Evolutionary conservation across 2,113 vertebrate genomes (phyloP), one percentile per base, ranked within the genome.

Genomic region (Thomomys bottae): DNA sequence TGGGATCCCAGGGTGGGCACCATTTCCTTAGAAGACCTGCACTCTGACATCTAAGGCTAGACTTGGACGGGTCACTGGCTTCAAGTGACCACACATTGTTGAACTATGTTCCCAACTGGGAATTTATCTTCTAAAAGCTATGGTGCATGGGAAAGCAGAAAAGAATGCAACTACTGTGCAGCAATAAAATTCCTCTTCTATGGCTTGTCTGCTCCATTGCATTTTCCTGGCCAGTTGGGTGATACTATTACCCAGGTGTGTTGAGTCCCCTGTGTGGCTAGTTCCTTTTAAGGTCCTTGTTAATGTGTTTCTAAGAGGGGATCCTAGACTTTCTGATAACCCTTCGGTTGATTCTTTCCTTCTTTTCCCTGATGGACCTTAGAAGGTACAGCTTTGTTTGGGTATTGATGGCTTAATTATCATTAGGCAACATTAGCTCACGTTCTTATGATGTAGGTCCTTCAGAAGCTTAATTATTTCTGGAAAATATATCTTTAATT

Each of bases 61-160:
- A n/a, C 23, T 45, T 54, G 20, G 59, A 88, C 67, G 24, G 28
- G 34, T 73, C 57, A 71, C 57, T 86, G 45, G 82, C 34, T 88
- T 73, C 40, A 34, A 75, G 2, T 64, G 11, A 8, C 17, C 11
- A 12, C n/a, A 32, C 10, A 63, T 82, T 85, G 30, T 81, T 89
- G 32, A 45, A 36, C 67, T 6, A 26, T 89, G 17, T 20, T 94
- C 17, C 3, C 32, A 89, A 59, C 42, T 76, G 7, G n/a, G 28
- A 84, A 54, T 83, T 73, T 95, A 71, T 86, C 23, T 67, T 87
- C 6, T 42, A 17, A 18, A 88, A 89, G 28, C 15, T 89, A 80
- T 42, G 34, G 0, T 79, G 71, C 64, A 28, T 81, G n/a, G 18
- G 24, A 34, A 80, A 81, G 34, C 78, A 70, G 20, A 86, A 72